Percentiles rank a stretch among this genome's conserved stretches.
These are phyloP conservation scores for Atta cephalotes DNA, from an alignment of 1,140 invertebrate genomes.

Conservation along the genomic window DNA sequence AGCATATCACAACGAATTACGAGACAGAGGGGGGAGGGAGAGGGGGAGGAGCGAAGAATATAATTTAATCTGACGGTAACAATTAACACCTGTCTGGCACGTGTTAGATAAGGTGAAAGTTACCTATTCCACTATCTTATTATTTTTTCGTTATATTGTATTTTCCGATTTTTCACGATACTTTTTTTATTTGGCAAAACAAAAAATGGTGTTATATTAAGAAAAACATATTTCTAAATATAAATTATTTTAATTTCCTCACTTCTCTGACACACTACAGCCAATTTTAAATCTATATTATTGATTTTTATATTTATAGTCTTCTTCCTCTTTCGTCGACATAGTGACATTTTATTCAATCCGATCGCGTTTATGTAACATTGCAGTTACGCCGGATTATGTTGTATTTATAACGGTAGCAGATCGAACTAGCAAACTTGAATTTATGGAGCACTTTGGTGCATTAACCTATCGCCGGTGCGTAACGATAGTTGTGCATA, in stretches of 20 bases:
- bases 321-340: neutral
- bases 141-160: slow-evolving; percentile 29
- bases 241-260: neutral
- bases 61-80: slow-evolving; percentile 68
- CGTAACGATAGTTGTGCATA: slow-evolving; percentile 71
- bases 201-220: neutral
- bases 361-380: slow-evolving; percentile 26
- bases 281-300: neutral
- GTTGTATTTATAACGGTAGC: slow-evolving; percentile 17
- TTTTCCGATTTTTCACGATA: slow-evolving; percentile 11
- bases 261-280: neutral
- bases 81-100: slow-evolving; percentile 67
- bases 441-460: slow-evolving; percentile 38
- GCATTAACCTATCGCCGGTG: slow-evolving; percentile 61
- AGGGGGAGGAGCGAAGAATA: slow-evolving; percentile 16
- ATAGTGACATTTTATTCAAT: slow-evolving; percentile 7
- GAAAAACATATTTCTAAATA: neutral
- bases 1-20: slow-evolving; percentile 1
- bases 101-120: slow-evolving; percentile 74
- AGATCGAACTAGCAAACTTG: slow-evolving; percentile 21
- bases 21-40: neutral
- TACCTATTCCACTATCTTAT: slow-evolving; percentile 29
- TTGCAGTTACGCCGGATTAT: slow-evolving; percentile 14
- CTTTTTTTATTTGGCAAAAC: neutral
- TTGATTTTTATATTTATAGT: neutral